Evolutionary conservation across 2,113 vertebrate genomes (phyloP), one percentile per base, ranked within the genome.

Genomic region (Steatornis caripensis): DNA sequence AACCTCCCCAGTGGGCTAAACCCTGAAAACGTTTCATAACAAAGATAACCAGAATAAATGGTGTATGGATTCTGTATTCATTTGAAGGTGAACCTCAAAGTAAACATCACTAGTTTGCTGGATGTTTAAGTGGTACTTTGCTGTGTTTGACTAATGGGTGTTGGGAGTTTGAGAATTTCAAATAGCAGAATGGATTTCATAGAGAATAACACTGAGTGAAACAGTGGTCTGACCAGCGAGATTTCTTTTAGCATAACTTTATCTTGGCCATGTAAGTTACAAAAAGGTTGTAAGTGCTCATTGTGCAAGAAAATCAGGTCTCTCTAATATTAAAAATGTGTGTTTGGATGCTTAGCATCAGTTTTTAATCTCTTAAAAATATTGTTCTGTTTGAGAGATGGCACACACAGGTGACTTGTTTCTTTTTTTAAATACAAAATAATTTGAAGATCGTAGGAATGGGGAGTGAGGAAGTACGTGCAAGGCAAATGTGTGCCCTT

Each of bases 21-120:
- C 78, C 68, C 90, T 93, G 85, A 97, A 96, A 98, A 95, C 62
- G n/a, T 95, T 98, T 97, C 87, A 86, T 96, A 97, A 96, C 93
- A 97, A 82, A 92, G 92, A 95, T 95, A 97, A 96, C 84, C 74
- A 95, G 93, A 96, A 97, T 90, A 97, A 97, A 97, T 90, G 58
- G 55, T 93, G 64, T 64, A 64, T 83, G 71, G 87, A 80, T 79
- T 60, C 60, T 43, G 30, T 74, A 53, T 79, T 82, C 69, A 72
- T 89, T 76, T 82, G 85, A 95, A 96, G 70, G 97, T 97, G 87
- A 84, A 95, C 93, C 82, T 97, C 95, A 98, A 90, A 93, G 93
- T 92, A 97, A 98, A 96, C 74, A 87, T 88, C 68, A 32, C 87
- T 80, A 54, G 51, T 72, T 88, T 95, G 76, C 87, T 89, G 51